A percentile compares a stretch with the other conserved stretches of the same genome.
phyloP scores from a whole-genome alignment of 2,113 vertebrate genomes.

The Athene noctua region DNA sequence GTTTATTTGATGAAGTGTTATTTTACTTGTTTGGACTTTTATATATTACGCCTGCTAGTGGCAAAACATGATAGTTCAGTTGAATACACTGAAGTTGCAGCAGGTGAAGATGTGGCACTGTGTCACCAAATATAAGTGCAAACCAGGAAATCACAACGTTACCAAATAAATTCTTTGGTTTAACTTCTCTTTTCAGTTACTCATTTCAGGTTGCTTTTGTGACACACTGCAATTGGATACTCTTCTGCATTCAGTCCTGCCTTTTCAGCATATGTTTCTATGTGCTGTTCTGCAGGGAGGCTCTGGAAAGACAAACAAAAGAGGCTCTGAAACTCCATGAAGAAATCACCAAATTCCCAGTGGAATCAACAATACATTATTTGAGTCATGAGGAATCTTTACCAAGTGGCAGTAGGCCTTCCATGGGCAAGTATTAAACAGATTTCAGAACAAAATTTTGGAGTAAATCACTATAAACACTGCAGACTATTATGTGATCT shows the following conservation, averaged over 20 bases:
- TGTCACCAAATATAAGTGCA: background rate
- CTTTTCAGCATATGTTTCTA: background rate
- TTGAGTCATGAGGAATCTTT: constrained; percentile 28
- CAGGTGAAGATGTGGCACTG: background rate
- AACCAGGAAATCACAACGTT: background rate
- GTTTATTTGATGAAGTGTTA: background rate
- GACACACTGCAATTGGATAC: background rate
- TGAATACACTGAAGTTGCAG: background rate
- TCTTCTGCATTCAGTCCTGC: background rate
- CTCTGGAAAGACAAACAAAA: constrained; percentile 6
- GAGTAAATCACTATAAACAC: background rate
- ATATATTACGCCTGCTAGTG: background rate
- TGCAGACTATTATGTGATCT: background rate
- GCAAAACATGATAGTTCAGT: background rate
- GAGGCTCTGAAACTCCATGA: constrained; percentile 16
- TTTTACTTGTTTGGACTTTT: background rate
- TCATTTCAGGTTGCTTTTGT: background rate
- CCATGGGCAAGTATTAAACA: background rate
- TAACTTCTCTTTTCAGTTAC: background rate
- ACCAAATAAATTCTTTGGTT: background rate
- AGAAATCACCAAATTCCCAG: constrained; percentile 27
- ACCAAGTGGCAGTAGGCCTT: background rate
- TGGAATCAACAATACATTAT: constrained; percentile 5
- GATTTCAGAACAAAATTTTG: background rate
- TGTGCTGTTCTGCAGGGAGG: constrained; percentile 24